These are phyloP conservation scores for Radopholus similis DNA, from an alignment of 1,140 invertebrate genomes.

Conservation along the genomic window DNA sequence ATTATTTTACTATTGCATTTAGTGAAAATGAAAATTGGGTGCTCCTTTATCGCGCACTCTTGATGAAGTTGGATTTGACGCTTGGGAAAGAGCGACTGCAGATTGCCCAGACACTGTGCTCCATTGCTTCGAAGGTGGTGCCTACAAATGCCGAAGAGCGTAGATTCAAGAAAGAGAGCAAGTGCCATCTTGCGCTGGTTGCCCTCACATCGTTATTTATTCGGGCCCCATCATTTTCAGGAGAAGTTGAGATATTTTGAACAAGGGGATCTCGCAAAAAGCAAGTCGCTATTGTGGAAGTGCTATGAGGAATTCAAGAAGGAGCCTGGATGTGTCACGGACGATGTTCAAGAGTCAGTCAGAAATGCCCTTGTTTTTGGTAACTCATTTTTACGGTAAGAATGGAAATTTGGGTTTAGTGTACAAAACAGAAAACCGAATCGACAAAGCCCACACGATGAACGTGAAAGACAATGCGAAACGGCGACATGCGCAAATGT, in stretches of 20 bases:
- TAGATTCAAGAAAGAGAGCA: constrained; percentile 9
- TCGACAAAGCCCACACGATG: neutral
- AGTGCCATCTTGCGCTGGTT: constrained; percentile 15
- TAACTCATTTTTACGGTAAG: too few relatives aligned
- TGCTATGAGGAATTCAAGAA: constrained; percentile 10
- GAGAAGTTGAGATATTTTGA: constrained; percentile 13
- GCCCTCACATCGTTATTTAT: neutral
- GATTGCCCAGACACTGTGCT: constrained; percentile 7
- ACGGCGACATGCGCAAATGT: constrained; percentile 3
- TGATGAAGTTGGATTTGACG: constrained; percentile 8
- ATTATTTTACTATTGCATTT: neutral
- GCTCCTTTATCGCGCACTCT: constrained; percentile 8
- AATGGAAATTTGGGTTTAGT: neutral
- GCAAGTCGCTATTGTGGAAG: constrained; percentile 7
- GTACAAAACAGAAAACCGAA: constrained; percentile 11
- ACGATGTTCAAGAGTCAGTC: neutral
- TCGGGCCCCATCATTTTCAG: neutral
- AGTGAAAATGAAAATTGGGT: constrained; percentile 16
- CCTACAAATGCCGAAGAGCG: constrained; percentile 14
- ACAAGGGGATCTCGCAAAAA: neutral
- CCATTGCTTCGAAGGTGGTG: constrained; percentile 1
- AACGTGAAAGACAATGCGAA: constrained; percentile 11
- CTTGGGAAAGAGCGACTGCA: neutral
- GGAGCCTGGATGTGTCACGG: constrained; percentile 3
- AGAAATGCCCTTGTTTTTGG: constrained; percentile 11